Percentiles rank a stretch among this genome's conserved stretches.
phyloP scores from a whole-genome alignment of 2,888 invertebrate genomes.

The Orchestes rusci region DNA sequence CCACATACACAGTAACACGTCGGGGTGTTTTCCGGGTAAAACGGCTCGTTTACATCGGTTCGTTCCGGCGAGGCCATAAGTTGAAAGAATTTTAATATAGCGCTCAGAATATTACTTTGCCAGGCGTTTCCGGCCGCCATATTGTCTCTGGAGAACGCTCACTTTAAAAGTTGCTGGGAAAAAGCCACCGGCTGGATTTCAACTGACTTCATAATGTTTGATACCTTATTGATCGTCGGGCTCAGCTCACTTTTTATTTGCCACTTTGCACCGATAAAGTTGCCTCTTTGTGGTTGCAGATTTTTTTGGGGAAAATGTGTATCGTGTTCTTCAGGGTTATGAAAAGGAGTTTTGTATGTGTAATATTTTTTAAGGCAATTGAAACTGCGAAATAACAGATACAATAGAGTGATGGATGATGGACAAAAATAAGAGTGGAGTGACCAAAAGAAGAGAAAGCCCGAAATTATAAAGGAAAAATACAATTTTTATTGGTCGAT shows the following conservation, averaged over 20 bases:
- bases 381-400: too few relatives aligned
- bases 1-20: too few relatives aligned
- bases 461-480: too few relatives aligned
- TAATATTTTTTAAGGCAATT: too few relatives aligned
- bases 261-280: neutral
- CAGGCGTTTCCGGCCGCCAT: constrained; percentile 34
- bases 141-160: constrained; percentile 41
- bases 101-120: constrained; percentile 36
- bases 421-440: too few relatives aligned
- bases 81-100: constrained; percentile 35
- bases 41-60: constrained; percentile 40
- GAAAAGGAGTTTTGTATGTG: too few relatives aligned
- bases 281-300: constrained; percentile 3
- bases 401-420: too few relatives aligned
- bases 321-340: too few relatives aligned
- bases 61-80: constrained; percentile 30
- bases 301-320: too few relatives aligned
- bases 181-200: constrained; percentile 30
- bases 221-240: constrained; percentile 20
- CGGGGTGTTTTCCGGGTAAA: constrained; percentile 33
- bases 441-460: too few relatives aligned
- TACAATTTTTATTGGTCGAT: too few relatives aligned
- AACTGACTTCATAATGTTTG: constrained; percentile 28
- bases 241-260: neutral
- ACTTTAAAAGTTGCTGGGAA: constrained; percentile 40